These are phyloP conservation scores for Diploptera punctata DNA, from an alignment of 2,888 invertebrate genomes.

Conservation along the genomic window DNA sequence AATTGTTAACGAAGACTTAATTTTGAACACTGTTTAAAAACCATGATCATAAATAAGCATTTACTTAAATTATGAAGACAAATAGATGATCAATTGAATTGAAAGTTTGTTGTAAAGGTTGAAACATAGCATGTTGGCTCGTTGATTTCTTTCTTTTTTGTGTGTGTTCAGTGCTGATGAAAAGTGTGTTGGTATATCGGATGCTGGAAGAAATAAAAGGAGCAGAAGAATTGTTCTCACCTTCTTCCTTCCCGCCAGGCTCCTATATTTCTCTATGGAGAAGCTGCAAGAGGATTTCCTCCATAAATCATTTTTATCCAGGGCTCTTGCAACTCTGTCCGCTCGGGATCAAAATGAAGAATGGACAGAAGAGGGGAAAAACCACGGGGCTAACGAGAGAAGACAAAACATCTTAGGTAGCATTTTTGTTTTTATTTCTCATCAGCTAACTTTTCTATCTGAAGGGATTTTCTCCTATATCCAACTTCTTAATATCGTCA, in stretches of 20 bases:
- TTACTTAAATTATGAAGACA: too few relatives aligned
- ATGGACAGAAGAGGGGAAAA: constrained; percentile 30
- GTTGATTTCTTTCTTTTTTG: neutral
- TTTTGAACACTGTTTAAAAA: too few relatives aligned
- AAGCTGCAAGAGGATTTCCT: constrained; percentile 29
- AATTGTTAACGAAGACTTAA: too few relatives aligned
- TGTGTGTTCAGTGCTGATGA: too few relatives aligned
- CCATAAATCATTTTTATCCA: constrained; percentile 41
- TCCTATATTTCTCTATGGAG: constrained; percentile 7
- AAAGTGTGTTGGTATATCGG: constrained; percentile 24
- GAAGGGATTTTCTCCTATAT: neutral
- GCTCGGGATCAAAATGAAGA: constrained; percentile 41
- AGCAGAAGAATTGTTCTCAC: constrained; percentile 21
- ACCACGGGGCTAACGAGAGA: constrained; percentile 29
- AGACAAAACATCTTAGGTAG: constrained; percentile 17
- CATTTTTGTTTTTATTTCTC: neutral
- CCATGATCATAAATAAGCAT: too few relatives aligned
- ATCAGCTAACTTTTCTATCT: neutral
- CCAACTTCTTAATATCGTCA: neutral
- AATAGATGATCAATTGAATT: too few relatives aligned
- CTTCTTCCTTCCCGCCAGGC: constrained; percentile 8
- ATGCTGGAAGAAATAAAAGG: constrained; percentile 18
- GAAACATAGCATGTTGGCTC: neutral
- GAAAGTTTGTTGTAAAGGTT: too few relatives aligned
- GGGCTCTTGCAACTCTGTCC: constrained; percentile 38